Evolutionary conservation across 1,140 invertebrate species (phyloP).

Genomic region (Nylanderia fulva): DNA sequence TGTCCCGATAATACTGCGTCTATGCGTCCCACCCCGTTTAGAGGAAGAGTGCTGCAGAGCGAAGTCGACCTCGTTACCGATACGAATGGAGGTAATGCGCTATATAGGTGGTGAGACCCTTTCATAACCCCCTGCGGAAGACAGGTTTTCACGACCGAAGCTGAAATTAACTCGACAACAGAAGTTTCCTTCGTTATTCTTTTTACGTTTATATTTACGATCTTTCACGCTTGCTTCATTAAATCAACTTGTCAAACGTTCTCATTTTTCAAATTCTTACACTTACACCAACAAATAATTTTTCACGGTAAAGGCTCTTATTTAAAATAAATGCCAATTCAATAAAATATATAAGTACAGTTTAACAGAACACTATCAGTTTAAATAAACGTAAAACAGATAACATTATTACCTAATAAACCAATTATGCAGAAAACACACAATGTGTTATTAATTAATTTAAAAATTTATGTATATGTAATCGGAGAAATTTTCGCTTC

Average conservation of each 20-base stretch:
- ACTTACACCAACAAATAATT: background rate
- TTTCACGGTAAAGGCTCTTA: background rate
- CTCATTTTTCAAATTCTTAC: background rate
- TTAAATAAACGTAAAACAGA: too few species aligned
- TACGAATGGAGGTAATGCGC: constrained; percentile 76
- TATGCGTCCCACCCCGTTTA: constrained; percentile 20
- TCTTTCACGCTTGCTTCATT: constrained; percentile 13
- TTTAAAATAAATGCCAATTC: background rate
- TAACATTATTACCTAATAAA: too few species aligned
- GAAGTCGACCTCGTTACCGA: constrained; percentile 77
- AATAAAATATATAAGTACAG: too few species aligned
- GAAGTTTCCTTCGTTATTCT: constrained; percentile 43
- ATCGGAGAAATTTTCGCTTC: background rate
- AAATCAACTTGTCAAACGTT: constrained; percentile 15
- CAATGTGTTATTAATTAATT: background rate
- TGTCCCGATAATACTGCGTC: constrained; percentile 78
- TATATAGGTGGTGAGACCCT: constrained; percentile 76
- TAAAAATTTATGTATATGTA: background rate
- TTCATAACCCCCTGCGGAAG: constrained; percentile 67
- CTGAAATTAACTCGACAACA: constrained; percentile 65
- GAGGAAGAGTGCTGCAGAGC: constrained; percentile 34
- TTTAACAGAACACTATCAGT: too few species aligned
- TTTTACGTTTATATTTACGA: constrained; percentile 6
- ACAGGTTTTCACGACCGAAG: constrained; percentile 48
- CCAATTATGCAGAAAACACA: background rate